A percentile compares a stretch with the other conserved stretches of the same genome.
phyloP scores from a whole-genome alignment of 2,113 vertebrate species.

The Telmatochromis sp. region DNA sequence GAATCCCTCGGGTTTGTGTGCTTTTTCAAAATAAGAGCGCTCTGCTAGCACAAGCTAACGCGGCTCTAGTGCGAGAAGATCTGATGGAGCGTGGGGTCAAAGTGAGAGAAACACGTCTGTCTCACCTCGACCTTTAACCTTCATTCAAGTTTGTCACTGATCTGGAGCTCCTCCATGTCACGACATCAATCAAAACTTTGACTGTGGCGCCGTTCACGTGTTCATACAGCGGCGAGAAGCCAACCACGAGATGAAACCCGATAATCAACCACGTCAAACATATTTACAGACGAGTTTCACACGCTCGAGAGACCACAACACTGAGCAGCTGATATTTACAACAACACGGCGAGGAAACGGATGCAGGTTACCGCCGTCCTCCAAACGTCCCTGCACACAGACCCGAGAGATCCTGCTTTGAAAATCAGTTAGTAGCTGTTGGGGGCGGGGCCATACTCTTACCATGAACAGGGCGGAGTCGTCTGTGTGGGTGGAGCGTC shows the following conservation, averaged over 20 bases:
- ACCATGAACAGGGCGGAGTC: slow-evolving; percentile 99
- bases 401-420: background rate
- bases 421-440: background rate
- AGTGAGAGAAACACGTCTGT: background rate
- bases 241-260: background rate
- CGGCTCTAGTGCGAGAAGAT: fast-evolving
- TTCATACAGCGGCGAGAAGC: background rate
- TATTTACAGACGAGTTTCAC: background rate
- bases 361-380: background rate
- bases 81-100: background rate
- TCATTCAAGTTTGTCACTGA: background rate
- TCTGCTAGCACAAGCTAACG: fast-evolving
- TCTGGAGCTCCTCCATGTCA: background rate
- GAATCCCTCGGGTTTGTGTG: background rate
- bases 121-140: background rate
- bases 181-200: background rate
- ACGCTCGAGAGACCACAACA: background rate
- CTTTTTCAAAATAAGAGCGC: background rate
- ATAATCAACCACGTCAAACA: background rate
- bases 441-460: slow-evolving; percentile 63
- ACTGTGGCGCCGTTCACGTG: background rate
- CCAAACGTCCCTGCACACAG: fast-evolving
- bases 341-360: fast-evolving
- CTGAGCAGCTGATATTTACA: background rate
- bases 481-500: slow-evolving; percentile 97